Conservation (phyloP, 37 sponge, comb jelly and placozoan genomes). For the Diacarnus erythraeanus region DNA sequence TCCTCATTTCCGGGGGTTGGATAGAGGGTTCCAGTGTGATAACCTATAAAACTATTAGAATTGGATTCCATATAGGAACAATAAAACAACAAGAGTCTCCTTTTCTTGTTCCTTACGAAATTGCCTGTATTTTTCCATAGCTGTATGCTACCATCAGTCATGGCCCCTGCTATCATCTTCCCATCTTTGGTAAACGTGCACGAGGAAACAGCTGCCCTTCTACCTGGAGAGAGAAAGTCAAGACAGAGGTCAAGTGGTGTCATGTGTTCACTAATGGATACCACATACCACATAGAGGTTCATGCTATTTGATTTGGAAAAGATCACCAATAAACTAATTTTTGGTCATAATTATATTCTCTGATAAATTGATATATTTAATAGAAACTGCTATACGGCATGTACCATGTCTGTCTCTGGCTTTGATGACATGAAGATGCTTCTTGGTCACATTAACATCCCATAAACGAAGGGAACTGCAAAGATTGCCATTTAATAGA, state of each 20-base stretch:
- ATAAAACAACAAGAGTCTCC: not conserved
- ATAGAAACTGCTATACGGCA: no score
- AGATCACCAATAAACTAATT: no score
- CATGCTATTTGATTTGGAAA: no score
- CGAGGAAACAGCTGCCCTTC: conserved; percentile 65
- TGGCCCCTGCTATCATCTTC: conserved; percentile 66
- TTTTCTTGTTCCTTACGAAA: conserved; percentile 65
- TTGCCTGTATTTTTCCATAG: conserved; percentile 77
- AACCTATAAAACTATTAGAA: not conserved
- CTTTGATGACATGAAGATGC: conserved; percentile 87
- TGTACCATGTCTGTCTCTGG: conserved; percentile 80
- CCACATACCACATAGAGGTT: no score
- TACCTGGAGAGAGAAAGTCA: conserved; percentile 38
- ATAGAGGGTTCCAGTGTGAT: no score
- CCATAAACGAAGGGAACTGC: conserved; percentile 85
- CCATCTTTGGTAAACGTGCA: conserved; percentile 77
- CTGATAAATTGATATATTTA: no score
- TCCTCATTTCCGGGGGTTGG: no score
- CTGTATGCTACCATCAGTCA: conserved; percentile 77
- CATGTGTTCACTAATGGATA: no score
- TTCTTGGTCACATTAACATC: conserved; percentile 75
- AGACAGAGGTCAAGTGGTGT: not conserved
- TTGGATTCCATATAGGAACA: no score
- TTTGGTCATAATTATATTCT: no score
- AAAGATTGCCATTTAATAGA: not conserved